Percentiles rank a stretch among this genome's conserved stretches.
Evolutionary conservation across 2,888 invertebrate species (phyloP).

Genomic region (Auanema freiburgensis): DNA sequence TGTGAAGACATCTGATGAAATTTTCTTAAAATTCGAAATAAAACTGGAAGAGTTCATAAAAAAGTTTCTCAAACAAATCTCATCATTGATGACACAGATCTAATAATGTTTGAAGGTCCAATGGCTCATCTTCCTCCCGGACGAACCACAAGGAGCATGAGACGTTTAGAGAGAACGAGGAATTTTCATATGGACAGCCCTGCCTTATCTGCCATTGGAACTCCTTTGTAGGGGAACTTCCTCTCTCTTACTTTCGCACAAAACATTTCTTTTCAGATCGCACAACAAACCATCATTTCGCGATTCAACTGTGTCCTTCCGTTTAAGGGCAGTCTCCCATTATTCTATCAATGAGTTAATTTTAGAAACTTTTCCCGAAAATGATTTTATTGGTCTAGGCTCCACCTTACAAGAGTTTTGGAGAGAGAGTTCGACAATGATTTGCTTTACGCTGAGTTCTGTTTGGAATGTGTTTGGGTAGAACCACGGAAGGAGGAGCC

Average conservation of each 20-base stretch:
- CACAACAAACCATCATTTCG: neutral
- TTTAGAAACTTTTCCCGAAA: neutral
- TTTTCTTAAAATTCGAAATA: neutral
- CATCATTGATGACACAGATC: neutral
- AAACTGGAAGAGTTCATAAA: neutral
- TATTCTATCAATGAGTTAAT: slow-evolving; percentile 1
- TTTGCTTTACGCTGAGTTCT: slow-evolving; percentile 81
- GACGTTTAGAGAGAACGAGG: slow-evolving; percentile 11
- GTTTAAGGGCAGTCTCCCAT: neutral
- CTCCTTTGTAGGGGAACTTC: slow-evolving; percentile 14
- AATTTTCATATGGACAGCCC: slow-evolving; percentile 19
- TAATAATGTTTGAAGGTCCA: neutral
- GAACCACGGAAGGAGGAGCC: slow-evolving; percentile 68
- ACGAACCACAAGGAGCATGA: slow-evolving; percentile 14
- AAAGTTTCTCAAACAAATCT: neutral
- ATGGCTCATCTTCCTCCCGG: neutral
- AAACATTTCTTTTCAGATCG: neutral
- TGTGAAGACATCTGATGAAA: neutral
- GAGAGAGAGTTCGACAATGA: slow-evolving; percentile 62
- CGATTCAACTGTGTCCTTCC: neutral
- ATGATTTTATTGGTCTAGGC: neutral
- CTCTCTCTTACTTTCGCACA: slow-evolving; percentile 1
- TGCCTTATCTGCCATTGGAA: slow-evolving; percentile 14
- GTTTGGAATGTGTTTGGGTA: slow-evolving; percentile 86
- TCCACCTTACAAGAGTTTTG: slow-evolving; percentile 14